Evolutionary conservation across 23 tunicate genomes (phyloP), one percentile per base, ranked within the genome.

Genomic region (Halocynthia roretzi): DNA sequence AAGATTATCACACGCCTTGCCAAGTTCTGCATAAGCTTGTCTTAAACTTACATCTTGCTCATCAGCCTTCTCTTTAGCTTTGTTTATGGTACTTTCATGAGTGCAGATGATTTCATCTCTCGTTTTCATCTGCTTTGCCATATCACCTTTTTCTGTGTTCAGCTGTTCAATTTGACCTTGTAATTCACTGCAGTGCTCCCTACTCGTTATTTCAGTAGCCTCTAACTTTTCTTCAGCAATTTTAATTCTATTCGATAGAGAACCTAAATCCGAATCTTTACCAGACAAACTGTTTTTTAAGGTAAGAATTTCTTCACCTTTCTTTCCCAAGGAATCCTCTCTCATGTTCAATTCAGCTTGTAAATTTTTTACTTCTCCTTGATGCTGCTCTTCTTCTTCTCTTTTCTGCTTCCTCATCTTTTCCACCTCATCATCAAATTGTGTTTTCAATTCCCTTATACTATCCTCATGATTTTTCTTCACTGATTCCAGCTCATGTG

Each of bases 261-360:
- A 9, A 15, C 19, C 2, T 20, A 10, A 65, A 15, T 65, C 70
- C 10, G n/a, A 10, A 9, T 65, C 70, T 48, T 20, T 20, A 20
- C 31, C 31, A 15, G 70, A 65, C 31, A 65, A 65, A 0, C 31
- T 65, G n/a, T 40, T 65, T 65, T 65, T 10, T 48, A 65, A 6
- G 22, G 1, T 15, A 65, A 15, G 31, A 65, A 65, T 10, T 65
- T 65, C 70, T 10, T 11, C 70, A 65, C 5, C 14, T 21, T 66
- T 22, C 68, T 80, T 68, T 15, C 50, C 58, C n/a, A 20, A 10
- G 67, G 51, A 67, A 14, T 68, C 65, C n/a, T 54, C 79, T 53
- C 56, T 50, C 56, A 10, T 21, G 10, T 52, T 53, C 18, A 52
- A 50, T 8, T 53, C 19, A 12, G 0, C 65, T 8, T 75, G 54